A percentile compares a stretch with the other conserved stretches of the same genome.
These are phyloP conservation scores for Strix aluco DNA, from an alignment of 2,113 vertebrate species.

Conservation along the genomic window DNA sequence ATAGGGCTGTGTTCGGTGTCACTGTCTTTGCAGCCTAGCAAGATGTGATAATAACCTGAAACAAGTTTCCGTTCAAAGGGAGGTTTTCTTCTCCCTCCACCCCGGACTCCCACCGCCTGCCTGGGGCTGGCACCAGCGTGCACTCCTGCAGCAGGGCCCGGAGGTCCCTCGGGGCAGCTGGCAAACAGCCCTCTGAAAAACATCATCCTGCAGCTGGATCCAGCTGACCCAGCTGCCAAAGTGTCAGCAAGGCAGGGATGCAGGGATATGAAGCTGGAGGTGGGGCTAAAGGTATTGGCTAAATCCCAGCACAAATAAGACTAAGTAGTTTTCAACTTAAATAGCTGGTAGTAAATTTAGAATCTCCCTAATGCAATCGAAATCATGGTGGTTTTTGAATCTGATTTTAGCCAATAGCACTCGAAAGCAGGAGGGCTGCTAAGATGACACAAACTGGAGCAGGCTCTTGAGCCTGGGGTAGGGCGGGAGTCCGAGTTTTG, in stretches of 20 bases:
- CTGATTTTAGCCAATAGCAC: not conserved
- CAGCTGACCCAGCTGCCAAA: not conserved
- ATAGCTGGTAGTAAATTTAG: not conserved
- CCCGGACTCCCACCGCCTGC: not conserved
- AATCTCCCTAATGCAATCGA: not conserved
- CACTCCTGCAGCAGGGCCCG: not conserved
- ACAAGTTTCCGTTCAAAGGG: rapidly evolving
- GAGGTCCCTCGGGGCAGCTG: not conserved
- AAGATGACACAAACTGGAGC: not conserved
- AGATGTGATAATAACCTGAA: not conserved
- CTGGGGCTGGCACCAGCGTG: not conserved
- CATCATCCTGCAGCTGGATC: not conserved
- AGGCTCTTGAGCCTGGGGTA: not conserved
- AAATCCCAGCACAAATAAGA: not conserved
- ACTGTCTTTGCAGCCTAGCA: rapidly evolving
- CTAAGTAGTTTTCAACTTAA: not conserved
- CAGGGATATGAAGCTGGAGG: not conserved
- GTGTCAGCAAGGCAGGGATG: not conserved
- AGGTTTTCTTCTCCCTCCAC: not conserved
- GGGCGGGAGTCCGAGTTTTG: rapidly evolving
- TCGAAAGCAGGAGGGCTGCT: rapidly evolving
- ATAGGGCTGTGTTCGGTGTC: no score
- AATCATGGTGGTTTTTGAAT: not conserved
- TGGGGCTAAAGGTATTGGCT: not conserved
- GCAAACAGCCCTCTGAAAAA: not conserved